These are phyloP conservation scores for Calyptomena viridis DNA, from an alignment of 2,113 vertebrate genomes.

Conservation along the genomic window DNA sequence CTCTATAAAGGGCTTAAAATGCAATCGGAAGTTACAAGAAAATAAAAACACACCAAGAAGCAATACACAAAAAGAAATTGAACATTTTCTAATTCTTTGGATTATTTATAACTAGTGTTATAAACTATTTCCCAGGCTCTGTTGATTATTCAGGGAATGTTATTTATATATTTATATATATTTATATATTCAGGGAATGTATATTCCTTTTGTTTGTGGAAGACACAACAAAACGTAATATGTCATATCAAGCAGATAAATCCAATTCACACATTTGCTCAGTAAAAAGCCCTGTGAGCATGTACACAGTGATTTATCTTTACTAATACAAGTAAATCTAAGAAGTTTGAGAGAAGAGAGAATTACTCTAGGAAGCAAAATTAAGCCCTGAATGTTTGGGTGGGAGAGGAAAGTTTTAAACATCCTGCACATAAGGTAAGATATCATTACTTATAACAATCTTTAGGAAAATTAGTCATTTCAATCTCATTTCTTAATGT, in stretches of 20 bases:
- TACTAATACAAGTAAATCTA: background rate
- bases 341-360: background rate
- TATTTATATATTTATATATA: no score
- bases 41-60: background rate
- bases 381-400: background rate
- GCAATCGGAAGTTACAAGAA: background rate
- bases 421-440: background rate
- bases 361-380: background rate
- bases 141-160: background rate
- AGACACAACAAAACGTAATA: background rate
- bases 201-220: background rate
- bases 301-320: background rate
- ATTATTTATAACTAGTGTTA: background rate
- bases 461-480: background rate
- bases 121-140: background rate
- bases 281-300: background rate
- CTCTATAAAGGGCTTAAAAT: background rate
- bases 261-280: background rate
- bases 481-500: background rate
- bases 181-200: background rate
- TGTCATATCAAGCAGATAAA: background rate
- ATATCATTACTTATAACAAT: background rate
- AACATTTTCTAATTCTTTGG: fast-evolving
- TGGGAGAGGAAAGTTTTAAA: background rate
- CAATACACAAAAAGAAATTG: fast-evolving